These are phyloP conservation scores for Sciurus carolinensis DNA, from an alignment of 2,797 vertebrate species.

Conservation along the genomic window DNA sequence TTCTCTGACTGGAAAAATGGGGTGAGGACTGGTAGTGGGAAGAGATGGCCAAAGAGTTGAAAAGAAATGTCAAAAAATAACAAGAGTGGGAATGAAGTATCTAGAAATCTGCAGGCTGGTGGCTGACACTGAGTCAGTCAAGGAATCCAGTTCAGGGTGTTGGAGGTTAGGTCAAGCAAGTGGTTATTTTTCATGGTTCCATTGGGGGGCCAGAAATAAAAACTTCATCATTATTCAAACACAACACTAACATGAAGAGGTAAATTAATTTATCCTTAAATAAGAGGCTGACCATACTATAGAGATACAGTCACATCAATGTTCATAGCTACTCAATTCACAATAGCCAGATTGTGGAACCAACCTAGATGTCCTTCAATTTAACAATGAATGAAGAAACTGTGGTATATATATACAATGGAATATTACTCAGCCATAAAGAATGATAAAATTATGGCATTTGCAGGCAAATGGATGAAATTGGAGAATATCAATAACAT, in stretches of 20 bases:
- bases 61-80: not conserved
- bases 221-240: slow-evolving; percentile 86
- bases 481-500: no score
- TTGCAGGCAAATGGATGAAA: no score
- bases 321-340: no score
- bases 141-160: not conserved
- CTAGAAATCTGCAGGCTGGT: not conserved
- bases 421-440: no score
- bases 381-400: no score
- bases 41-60: not conserved
- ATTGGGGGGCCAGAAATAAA: slow-evolving; percentile 78
- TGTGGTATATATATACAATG: no score
- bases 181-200: slow-evolving; percentile 51
- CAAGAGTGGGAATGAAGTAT: not conserved
- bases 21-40: not conserved
- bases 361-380: no score
- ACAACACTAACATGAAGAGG: slow-evolving; percentile 86
- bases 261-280: slow-evolving; percentile 89
- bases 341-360: no score
- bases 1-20: not conserved
- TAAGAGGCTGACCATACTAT: slow-evolving; percentile 87
- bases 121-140: slow-evolving; percentile 40
- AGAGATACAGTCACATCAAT: no score
- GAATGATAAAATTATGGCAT: no score
- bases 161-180: slow-evolving; percentile 36